A percentile compares a stretch with the other conserved stretches of the same genome.
phyloP scores from a whole-genome alignment of 2,113 vertebrate genomes.

The Ceratotherium simum region DNA sequence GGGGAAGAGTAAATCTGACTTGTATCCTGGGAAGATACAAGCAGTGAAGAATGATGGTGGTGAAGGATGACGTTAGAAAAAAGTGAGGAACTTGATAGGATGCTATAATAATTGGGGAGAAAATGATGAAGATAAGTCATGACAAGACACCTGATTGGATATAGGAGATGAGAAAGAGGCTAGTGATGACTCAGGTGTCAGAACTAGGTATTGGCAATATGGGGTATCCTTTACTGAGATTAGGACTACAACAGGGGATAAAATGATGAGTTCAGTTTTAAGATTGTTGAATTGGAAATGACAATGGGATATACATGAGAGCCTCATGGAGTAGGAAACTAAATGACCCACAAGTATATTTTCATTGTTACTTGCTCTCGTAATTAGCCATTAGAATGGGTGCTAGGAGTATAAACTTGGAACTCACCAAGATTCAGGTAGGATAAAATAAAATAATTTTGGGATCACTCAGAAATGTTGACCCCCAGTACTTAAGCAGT shows the following conservation, averaged over 20 bases:
- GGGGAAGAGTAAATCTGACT: background rate
- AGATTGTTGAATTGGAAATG: background rate
- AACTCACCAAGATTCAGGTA: background rate
- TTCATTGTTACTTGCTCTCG: background rate
- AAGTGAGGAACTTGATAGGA: background rate
- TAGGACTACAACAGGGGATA: background rate
- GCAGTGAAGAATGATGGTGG: background rate
- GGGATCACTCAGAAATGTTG: background rate
- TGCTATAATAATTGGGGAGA: background rate
- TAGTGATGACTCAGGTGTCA: background rate
- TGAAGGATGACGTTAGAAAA: background rate
- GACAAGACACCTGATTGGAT: background rate
- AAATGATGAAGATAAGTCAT: background rate
- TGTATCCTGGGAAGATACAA: background rate
- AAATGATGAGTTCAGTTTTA: background rate
- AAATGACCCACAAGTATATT: background rate
- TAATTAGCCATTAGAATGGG: background rate
- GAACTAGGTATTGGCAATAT: accelerated
- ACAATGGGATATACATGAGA: background rate
- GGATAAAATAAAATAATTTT: background rate
- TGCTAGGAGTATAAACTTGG: background rate
- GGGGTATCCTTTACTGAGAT: background rate
- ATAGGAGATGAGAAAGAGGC: background rate
- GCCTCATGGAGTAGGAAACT: background rate
- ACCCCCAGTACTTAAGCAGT: background rate